A percentile compares a stretch with the other conserved stretches of the same genome.
phyloP scores from a whole-genome alignment of 1,140 invertebrate species.

The Neuroterus valhalla region DNA sequence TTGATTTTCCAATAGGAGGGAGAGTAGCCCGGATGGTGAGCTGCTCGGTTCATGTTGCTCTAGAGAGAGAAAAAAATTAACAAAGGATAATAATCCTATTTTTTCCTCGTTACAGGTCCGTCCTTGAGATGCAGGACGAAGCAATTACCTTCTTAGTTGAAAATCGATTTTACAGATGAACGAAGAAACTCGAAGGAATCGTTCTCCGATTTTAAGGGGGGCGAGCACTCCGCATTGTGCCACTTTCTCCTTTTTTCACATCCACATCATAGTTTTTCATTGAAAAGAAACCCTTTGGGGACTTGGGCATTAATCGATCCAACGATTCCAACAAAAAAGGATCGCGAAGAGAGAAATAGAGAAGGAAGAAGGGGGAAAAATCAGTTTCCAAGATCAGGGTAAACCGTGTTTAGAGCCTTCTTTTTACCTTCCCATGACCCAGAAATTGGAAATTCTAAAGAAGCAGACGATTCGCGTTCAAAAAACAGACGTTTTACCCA shows the following conservation, averaged over 20 bases:
- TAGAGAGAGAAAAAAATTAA: too few relatives aligned
- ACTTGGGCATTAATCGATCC: slow-evolving; percentile 50
- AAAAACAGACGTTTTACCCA: slow-evolving; percentile 71
- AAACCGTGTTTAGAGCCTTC: slow-evolving; percentile 46
- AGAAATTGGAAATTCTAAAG: slow-evolving; percentile 71
- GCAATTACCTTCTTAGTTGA: background rate
- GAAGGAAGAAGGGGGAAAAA: slow-evolving; percentile 59
- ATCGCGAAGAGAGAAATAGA: slow-evolving; percentile 36
- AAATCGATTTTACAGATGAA: slow-evolving; percentile 23
- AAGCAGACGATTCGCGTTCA: slow-evolving; percentile 61
- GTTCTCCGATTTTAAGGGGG: background rate
- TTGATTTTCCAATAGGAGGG: too few relatives aligned
- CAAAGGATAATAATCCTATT: too few relatives aligned
- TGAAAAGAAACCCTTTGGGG: slow-evolving; percentile 56
- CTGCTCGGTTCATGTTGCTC: too few relatives aligned
- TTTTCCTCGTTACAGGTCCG: too few relatives aligned
- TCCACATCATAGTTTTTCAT: slow-evolving; percentile 15
- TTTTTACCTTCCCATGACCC: slow-evolving; percentile 72
- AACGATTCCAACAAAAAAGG: slow-evolving; percentile 38
- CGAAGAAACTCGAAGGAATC: slow-evolving; percentile 22
- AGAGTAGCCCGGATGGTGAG: too few relatives aligned
- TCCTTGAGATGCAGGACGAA: too few relatives aligned
- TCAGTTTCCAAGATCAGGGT: slow-evolving; percentile 72
- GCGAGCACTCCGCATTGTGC: slow-evolving; percentile 3
- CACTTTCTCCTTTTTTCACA: slow-evolving; percentile 35